A percentile compares a stretch with the other conserved stretches of the same genome.
Conservation (phyloP, 2,888 invertebrate species). For the Cephus sareptanus region DNA sequence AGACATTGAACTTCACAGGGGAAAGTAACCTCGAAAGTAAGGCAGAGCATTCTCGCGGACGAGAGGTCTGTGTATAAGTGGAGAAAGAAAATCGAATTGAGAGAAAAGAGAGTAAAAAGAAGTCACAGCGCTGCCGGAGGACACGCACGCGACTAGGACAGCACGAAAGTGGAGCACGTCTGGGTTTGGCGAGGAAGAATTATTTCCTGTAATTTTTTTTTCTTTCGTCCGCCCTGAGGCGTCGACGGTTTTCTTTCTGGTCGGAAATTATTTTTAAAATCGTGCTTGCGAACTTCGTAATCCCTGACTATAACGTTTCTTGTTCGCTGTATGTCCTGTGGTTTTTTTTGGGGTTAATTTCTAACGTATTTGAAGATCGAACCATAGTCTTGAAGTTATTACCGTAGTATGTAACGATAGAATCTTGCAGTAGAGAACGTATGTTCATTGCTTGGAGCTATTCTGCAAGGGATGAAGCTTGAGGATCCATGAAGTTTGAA, state of each 20-base stretch:
- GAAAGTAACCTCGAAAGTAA: slow-evolving; percentile 39
- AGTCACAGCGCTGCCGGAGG: not conserved
- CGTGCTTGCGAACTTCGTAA: not conserved
- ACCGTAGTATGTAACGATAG: not conserved
- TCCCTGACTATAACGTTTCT: not conserved
- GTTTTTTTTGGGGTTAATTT: not conserved
- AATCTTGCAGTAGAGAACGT: too few relatives aligned
- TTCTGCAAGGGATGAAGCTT: not conserved
- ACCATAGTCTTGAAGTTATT: not conserved
- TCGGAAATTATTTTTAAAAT: not conserved
- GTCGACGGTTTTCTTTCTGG: not conserved
- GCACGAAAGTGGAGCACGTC: not conserved
- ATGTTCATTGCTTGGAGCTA: too few relatives aligned
- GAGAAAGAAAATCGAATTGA: slow-evolving; percentile 1
- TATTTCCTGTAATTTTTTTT: not conserved
- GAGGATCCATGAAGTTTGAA: too few relatives aligned
- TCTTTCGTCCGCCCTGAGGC: not conserved
- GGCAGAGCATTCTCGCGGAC: slow-evolving; percentile 19
- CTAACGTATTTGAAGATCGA: not conserved
- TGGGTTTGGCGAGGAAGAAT: not conserved
- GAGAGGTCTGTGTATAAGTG: not conserved
- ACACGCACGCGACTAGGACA: not conserved
- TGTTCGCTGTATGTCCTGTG: not conserved
- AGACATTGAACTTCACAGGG: slow-evolving; percentile 17
- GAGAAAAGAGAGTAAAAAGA: not conserved